Conservation (phyloP, 2,113 vertebrate species). For the Chloebia gouldiae region DNA sequence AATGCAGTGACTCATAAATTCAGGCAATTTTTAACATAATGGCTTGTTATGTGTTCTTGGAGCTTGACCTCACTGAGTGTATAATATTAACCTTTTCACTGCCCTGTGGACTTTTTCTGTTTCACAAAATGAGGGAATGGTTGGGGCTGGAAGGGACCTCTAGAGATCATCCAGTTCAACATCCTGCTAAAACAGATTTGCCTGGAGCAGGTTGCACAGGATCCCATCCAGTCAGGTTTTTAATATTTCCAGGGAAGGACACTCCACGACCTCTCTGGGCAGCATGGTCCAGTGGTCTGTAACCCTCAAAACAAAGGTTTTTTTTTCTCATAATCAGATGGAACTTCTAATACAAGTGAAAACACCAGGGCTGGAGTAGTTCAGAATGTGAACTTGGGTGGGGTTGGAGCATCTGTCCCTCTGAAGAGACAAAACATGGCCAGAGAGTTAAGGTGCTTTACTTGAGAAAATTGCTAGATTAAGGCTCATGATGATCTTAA, state of each 20-base stretch:
- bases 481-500: not conserved
- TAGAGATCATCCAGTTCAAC: not conserved
- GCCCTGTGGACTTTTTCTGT: not conserved
- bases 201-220: not conserved
- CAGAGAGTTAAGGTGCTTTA: not conserved
- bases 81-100: slow-evolving; percentile 45
- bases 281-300: not conserved
- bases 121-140: not conserved
- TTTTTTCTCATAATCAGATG: not conserved
- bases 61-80: slow-evolving; percentile 30
- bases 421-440: not conserved
- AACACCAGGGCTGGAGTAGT: not conserved
- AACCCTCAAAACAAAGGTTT: not conserved
- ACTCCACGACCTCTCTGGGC: not conserved
- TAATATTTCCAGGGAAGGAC: not conserved
- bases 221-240: not conserved
- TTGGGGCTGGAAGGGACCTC: not conserved
- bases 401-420: not conserved
- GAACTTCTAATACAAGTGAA: not conserved
- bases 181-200: not conserved
- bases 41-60: slow-evolving; percentile 59
- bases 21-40: slow-evolving; percentile 61
- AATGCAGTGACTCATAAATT: slow-evolving; percentile 63
- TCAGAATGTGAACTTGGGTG: not conserved
- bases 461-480: not conserved